Evolutionary conservation across 2,888 invertebrate genomes (phyloP), one percentile per base, ranked within the genome.

Genomic region (Fragum fragum): DNA sequence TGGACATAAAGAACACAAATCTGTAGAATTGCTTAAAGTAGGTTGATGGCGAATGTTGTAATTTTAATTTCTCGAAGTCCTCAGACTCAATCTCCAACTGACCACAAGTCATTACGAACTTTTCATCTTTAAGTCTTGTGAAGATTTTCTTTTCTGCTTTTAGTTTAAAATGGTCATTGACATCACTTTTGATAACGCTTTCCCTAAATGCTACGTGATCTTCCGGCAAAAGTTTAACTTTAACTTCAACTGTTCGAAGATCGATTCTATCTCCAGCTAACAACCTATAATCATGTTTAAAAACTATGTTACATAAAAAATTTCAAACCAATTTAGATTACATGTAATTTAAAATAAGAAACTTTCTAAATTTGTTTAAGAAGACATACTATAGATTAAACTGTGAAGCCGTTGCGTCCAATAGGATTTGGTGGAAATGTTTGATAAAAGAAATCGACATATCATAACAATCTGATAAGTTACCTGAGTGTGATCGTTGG

Each of bases 401-500:
- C n/a, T n/a, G n/a, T n/a, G n/a, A n/a, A n/a, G n/a, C n/a, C n/a
- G n/a, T n/a, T n/a, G n/a, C n/a, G n/a, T n/a, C n/a, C n/a, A n/a
- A n/a, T n/a, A n/a, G n/a, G n/a, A n/a, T n/a, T n/a, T n/a, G n/a
- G n/a, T n/a, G n/a, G n/a, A n/a, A n/a, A n/a, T n/a, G n/a, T n/a
- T n/a, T 36, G 3, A 36, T 36, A 36, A 36, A 36, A 9, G 32
- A 36, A 9, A 36, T 36, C 32, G 32, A 36, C n/a, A n/a, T n/a
- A 36, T 36, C 9, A 6, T 36, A 9, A 9, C 9, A 36, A 36
- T 47, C 3, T 9, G 14, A 47, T 3, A 47, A 18, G 14, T 47
- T 61, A 61, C 61, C 61, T 61, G 29, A 61, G 18, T 32, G 61
- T 61, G 0, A 61, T 32, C 18, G 26, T 61, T 32, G 61, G 61